Evolutionary conservation across 1,140 invertebrate genomes (phyloP).

Genomic region (Eufriesea mexicana): DNA sequence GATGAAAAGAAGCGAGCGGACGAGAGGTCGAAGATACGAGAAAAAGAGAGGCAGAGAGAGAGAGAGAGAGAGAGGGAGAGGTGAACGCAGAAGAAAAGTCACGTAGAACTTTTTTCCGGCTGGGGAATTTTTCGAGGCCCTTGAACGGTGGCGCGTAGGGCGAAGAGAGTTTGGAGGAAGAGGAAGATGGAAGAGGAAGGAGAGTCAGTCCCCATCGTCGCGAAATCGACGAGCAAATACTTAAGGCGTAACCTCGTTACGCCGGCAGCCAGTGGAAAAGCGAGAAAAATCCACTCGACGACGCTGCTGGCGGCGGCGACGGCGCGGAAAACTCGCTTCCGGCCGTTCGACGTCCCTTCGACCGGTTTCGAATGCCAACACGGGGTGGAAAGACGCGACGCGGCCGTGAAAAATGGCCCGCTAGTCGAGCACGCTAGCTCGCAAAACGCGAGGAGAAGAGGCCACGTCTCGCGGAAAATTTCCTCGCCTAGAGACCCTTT

Average conservation of each 20-base stretch:
- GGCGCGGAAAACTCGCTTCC: conserved; percentile 74
- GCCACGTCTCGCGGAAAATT: neutral
- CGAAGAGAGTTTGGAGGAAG: neutral
- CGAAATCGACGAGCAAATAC: conserved; percentile 74
- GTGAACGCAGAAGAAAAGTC: conserved; percentile 46
- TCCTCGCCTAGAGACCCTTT: conserved; percentile 2
- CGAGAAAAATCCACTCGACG: conserved; percentile 67
- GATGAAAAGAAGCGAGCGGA: conserved; percentile 22
- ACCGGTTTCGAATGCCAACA: conserved; percentile 65
- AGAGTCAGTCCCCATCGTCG: conserved; percentile 58
- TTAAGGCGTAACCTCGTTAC: conserved; percentile 75
- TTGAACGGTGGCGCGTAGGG: conserved; percentile 22
- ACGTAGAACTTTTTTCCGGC: conserved; percentile 57
- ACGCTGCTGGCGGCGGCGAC: conserved; percentile 65
- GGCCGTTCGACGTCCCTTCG: conserved; percentile 66
- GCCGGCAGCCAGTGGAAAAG: conserved; percentile 69
- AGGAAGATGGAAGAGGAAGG: conserved; percentile 30
- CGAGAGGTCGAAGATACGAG: neutral
- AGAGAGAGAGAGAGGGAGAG: neutral
- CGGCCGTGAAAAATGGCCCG: conserved; percentile 47
- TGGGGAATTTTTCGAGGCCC: conserved; percentile 61
- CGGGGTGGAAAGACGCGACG: conserved; percentile 19
- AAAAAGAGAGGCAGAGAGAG: neutral
- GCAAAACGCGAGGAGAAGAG: neutral
- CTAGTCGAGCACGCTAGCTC: neutral